These are phyloP conservation scores for Novumbra hubbsi DNA, from an alignment of 2,797 vertebrate species.

Conservation along the genomic window DNA sequence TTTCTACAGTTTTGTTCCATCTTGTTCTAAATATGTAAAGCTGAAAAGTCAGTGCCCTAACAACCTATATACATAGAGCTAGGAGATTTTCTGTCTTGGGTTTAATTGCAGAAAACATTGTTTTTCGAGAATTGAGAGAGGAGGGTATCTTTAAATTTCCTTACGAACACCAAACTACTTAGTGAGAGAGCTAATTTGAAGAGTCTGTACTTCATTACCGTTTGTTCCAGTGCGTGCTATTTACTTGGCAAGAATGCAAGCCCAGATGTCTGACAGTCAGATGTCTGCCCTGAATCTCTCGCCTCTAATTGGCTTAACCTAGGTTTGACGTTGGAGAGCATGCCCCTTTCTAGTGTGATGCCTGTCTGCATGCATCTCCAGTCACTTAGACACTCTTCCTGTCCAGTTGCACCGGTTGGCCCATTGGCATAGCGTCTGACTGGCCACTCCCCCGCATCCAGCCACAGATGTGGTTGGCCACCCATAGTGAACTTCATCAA, in stretches of 20 bases:
- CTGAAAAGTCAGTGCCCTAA: constrained; percentile 5
- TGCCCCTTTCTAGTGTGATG: constrained; percentile 53
- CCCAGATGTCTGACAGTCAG: constrained; percentile 52
- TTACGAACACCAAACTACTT: constrained; percentile 33
- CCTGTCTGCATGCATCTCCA: constrained; percentile 32
- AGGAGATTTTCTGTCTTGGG: not conserved
- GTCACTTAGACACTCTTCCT: constrained; percentile 31
- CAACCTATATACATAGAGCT: not conserved
- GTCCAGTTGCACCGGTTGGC: constrained; percentile 25
- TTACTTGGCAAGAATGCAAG: constrained; percentile 23
- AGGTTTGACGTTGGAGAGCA: constrained; percentile 28
- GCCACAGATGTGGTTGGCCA: constrained; percentile 58
- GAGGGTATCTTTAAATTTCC: constrained; percentile 23
- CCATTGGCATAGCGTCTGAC: constrained; percentile 47
- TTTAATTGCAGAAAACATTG: constrained; percentile 1
- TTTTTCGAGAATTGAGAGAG: constrained; percentile 5
- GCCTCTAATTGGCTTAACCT: constrained; percentile 20
- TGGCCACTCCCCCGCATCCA: constrained; percentile 36
- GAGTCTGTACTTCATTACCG: constrained; percentile 53
- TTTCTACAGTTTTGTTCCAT: not conserved
- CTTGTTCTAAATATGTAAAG: not conserved
- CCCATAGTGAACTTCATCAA: constrained; percentile 54
- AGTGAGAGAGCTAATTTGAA: constrained; percentile 34
- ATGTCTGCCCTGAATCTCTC: constrained; percentile 21
- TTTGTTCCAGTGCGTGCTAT: constrained; percentile 39